phyloP scores from a whole-genome alignment of 1,140 invertebrate species.

The Drosophila ogumai region DNA sequence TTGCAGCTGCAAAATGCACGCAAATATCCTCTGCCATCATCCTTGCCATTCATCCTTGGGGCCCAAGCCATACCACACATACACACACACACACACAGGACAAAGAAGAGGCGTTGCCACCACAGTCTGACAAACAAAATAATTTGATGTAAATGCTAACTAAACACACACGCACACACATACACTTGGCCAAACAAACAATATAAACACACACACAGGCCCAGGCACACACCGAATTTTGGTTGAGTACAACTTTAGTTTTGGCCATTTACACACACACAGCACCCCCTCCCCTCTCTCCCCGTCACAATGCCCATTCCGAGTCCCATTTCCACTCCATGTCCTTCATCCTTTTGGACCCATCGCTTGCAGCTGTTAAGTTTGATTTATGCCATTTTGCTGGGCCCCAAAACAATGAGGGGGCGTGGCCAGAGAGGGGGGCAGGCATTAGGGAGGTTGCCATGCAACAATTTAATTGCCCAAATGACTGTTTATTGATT shows the following conservation, averaged over 20 bases:
- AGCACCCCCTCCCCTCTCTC: neutral
- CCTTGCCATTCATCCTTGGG: constrained; percentile 18
- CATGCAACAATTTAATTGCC: constrained; percentile 76
- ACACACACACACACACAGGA: constrained; percentile 5
- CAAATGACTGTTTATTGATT: constrained; percentile 73
- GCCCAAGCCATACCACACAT: constrained; percentile 1
- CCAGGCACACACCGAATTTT: constrained; percentile 33
- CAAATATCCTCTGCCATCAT: constrained; percentile 21
- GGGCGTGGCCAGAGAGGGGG: constrained; percentile 10
- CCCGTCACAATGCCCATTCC: constrained; percentile 10
- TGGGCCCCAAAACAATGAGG: constrained; percentile 48
- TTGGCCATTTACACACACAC: constrained; percentile 39
- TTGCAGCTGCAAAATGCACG: constrained; percentile 29
- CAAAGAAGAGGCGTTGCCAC: constrained; percentile 51
- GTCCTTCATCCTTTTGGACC: constrained; percentile 42
- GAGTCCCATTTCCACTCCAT: constrained; percentile 13
- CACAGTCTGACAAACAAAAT: constrained; percentile 64
- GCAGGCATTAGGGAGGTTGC: constrained; percentile 20
- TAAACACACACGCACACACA: constrained; percentile 46
- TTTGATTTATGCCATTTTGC: constrained; percentile 69
- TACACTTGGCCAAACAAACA: constrained; percentile 39
- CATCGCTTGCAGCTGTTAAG: constrained; percentile 61
- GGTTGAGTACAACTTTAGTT: constrained; percentile 49
- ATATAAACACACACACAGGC: constrained; percentile 22
- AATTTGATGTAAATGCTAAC: constrained; percentile 64